Evolutionary conservation across 1,140 invertebrate species (phyloP).

Genomic region (Augochlora pura): DNA sequence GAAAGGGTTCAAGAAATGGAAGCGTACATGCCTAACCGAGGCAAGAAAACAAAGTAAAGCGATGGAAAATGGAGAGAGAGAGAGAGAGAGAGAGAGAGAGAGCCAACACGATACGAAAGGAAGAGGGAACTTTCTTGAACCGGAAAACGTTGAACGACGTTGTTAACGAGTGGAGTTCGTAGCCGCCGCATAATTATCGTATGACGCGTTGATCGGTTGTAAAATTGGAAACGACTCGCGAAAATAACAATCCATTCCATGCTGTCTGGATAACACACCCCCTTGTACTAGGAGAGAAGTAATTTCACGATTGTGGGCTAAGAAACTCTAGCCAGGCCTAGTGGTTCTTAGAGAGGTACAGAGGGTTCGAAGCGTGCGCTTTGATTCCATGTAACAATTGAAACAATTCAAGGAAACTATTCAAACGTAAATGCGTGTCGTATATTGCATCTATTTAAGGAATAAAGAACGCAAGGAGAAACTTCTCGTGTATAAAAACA

Average conservation of each 20-base stretch:
- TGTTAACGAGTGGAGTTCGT: conserved; percentile 43
- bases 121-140: conserved; percentile 70
- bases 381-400: conserved; percentile 43
- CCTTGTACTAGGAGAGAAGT: conserved; percentile 54
- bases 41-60: neutral
- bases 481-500: conserved; percentile 42
- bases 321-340: conserved; percentile 62
- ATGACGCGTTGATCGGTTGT: conserved; percentile 66
- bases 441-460: conserved; percentile 23
- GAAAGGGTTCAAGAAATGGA: conserved; percentile 49
- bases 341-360: conserved; percentile 50
- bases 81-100: conserved; percentile 14
- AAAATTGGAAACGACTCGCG: conserved; percentile 68
- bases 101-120: conserved; percentile 42
- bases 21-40: conserved; percentile 51
- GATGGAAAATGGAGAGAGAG: too few relatives aligned
- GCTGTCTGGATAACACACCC: conserved; percentile 63
- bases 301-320: conserved; percentile 48
- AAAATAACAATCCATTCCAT: conserved; percentile 73
- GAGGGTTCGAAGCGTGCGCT: conserved; percentile 46
- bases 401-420: too few relatives aligned
- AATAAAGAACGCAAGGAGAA: neutral
- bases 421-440: conserved; percentile 19
- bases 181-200: conserved; percentile 64
- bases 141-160: conserved; percentile 65